Base-by-base conservation (phyloP, 2,888 invertebrate genomes). In the Tetropium fuscum region DNA sequence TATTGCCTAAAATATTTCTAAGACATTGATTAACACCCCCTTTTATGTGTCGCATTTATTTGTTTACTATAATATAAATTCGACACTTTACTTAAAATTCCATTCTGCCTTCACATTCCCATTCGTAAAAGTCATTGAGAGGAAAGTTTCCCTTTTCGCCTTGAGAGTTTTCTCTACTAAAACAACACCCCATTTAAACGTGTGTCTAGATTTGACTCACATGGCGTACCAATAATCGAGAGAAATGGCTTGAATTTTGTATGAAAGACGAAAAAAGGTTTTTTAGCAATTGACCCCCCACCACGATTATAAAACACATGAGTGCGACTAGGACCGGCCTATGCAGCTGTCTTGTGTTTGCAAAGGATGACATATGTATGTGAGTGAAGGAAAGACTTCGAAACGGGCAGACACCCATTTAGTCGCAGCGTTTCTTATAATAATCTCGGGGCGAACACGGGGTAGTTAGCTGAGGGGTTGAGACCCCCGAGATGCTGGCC, bases 211-310 rank as follows among this genome's bases (percentile, higher is more conserved):
- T 75, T 79, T 77, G 74, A 74, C 73, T 74, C 78, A 71, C 73
- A 75, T 73, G 75, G 68, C 65, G 68, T 69, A 71, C 77, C 78
- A 78, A 80, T 80, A 80, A 80, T 80, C 79, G 80, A 77, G 77
- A 79, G 78, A 80, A 80, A 80, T 79, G 80, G 80, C 79, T 78
- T 77, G 79, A 80, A 79, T 79, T 80, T 79, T 79, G 79, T 79
- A 79, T 79, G 79, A 79, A 80, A 78, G 77, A 78, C 73, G 78
- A 79, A 79, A 80, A 78, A 79, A 78, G 77, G 78, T 78, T 80
- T 79, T 76, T 79, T 75, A 78, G 78, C 79, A 78, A 79, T 78
- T 78, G 78, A 76, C 77, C 78, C 77, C 79, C 78, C 76, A 76
- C 79, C 72, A 76, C 72, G 74, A 64, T 75, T 75, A 79, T 78